phyloP scores from a whole-genome alignment of 2,888 invertebrate genomes.

The Rhabditoides inermis region DNA sequence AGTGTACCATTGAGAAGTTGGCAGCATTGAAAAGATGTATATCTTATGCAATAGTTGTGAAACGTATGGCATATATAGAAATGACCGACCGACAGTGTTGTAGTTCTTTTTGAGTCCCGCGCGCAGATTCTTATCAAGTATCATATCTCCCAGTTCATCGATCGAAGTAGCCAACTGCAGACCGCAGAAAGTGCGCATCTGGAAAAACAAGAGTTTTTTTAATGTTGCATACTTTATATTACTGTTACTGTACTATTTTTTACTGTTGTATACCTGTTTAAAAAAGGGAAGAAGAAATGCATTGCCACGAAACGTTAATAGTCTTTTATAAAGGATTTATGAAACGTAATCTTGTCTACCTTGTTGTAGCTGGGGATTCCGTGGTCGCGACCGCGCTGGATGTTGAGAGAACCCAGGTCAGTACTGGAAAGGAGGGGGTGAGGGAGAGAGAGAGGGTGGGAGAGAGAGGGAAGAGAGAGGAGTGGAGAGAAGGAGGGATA shows the following conservation, averaged over 20 bases:
- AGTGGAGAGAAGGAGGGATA: too few species aligned
- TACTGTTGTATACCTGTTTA: too few species aligned
- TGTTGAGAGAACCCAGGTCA: slow-evolving; percentile 88
- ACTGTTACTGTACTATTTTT: too few species aligned
- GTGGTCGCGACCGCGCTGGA: slow-evolving; percentile 86
- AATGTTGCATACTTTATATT: too few species aligned
- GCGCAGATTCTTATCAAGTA: slow-evolving; percentile 66
- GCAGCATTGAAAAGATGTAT: too few species aligned
- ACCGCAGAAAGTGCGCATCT: slow-evolving; percentile 69
- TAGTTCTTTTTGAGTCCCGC: slow-evolving; percentile 62
- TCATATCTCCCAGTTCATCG: slow-evolving; percentile 74
- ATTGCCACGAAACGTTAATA: too few species aligned
- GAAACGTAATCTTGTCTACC: background rate
- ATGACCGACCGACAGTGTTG: slow-evolving; percentile 32
- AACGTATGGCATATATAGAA: background rate
- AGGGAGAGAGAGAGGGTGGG: too few species aligned
- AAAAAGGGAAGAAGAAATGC: too few species aligned
- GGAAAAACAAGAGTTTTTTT: background rate
- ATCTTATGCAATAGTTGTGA: too few species aligned
- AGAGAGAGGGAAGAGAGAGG: background rate
- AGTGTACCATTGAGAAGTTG: too few species aligned
- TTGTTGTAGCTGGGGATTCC: slow-evolving; percentile 63
- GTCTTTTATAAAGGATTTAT: too few species aligned
- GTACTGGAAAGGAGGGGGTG: slow-evolving; percentile 25
- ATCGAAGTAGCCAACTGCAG: slow-evolving; percentile 63